Evolutionary conservation across 2,888 invertebrate genomes (phyloP).

Genomic region (Pristionchus arcanus): DNA sequence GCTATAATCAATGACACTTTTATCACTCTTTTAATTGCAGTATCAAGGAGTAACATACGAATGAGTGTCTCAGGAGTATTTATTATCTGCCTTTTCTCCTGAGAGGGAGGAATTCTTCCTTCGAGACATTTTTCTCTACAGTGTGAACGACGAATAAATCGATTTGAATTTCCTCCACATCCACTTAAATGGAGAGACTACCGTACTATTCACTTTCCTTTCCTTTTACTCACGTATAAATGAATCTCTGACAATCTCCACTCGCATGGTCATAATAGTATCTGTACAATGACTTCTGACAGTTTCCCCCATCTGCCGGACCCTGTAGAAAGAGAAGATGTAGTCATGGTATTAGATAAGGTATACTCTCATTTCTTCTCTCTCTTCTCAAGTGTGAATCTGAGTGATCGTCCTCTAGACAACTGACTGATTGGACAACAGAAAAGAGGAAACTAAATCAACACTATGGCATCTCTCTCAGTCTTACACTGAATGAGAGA

Average conservation of each 20-base stretch:
- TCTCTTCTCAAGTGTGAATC: background rate
- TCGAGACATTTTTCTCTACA: conserved; percentile 68
- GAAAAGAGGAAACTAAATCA: conserved; percentile 47
- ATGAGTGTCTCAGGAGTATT: conserved; percentile 38
- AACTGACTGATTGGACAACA: conserved; percentile 49
- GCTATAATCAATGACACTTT: background rate
- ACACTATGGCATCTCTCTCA: conserved; percentile 48
- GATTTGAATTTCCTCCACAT: conserved; percentile 71
- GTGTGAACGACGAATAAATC: conserved; percentile 68
- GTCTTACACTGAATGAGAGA: conserved; percentile 22
- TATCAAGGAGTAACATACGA: background rate
- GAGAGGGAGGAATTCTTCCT: background rate
- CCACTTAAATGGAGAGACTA: conserved; percentile 62
- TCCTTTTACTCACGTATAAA: conserved; percentile 67
- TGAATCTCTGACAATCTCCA: conserved; percentile 73
- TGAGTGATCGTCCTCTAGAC: conserved; percentile 14
- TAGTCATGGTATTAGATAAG: background rate
- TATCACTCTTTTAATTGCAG: background rate
- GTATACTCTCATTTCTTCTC: background rate
- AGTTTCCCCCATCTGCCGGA: conserved; percentile 68
- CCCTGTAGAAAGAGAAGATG: background rate
- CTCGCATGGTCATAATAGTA: conserved; percentile 73
- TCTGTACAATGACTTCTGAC: conserved; percentile 71
- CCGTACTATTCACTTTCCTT: background rate
- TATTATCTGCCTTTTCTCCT: background rate